Base-by-base conservation (phyloP, 2,113 vertebrate species). In the Trematomus loennbergii region DNA sequence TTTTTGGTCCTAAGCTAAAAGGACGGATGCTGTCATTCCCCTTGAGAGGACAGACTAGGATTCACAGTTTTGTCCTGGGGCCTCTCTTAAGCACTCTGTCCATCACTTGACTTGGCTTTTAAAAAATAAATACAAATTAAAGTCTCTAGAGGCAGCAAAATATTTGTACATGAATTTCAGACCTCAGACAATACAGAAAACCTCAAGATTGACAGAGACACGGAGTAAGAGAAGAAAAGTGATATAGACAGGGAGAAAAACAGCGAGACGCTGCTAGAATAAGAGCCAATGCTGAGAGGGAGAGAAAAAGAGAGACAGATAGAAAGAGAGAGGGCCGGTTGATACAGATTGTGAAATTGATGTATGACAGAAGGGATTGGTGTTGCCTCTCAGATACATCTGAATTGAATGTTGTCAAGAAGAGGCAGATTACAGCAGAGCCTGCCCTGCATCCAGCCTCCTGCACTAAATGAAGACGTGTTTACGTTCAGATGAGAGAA, bases 321-420 rank as follows among this genome's bases (percentile, higher is more conserved):
- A 55, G 22, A 60, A 10, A 48, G 45, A 22, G 29, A 66, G 70
- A 84, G 65, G 5, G 72, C 53, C 48, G 36, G 7, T 11, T 62
- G 66, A 75, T 75, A 45, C 57, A 80, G 79, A 84, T 46, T 87
- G 73, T 88, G 85, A 82, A 87, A 88, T 55, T 86, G 89, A 89
- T 86, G 63, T 77, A 81, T 88, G 86, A 82, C 69, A 78, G 43
- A 83, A 79, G 76, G 88, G 64, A 88, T 83, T 78, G 82, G 75
- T 77, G 81, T 58, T 87, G 86, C 75, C 45, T 87, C 65, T 58
- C 66, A 87, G 71, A 86, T 84, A 67, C 77, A 81, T 88, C 62
- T 79, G 78, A 86, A 80, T 82, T 70, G 76, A 50, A 66, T 7
- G 45, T 84, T 84, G 82, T 87, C 79, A 84, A 52, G 71, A 70